Percentiles rank a stretch among this genome's conserved stretches.
phyloP scores from a whole-genome alignment of 1,140 invertebrate species.

The Cepaea nemoralis region DNA sequence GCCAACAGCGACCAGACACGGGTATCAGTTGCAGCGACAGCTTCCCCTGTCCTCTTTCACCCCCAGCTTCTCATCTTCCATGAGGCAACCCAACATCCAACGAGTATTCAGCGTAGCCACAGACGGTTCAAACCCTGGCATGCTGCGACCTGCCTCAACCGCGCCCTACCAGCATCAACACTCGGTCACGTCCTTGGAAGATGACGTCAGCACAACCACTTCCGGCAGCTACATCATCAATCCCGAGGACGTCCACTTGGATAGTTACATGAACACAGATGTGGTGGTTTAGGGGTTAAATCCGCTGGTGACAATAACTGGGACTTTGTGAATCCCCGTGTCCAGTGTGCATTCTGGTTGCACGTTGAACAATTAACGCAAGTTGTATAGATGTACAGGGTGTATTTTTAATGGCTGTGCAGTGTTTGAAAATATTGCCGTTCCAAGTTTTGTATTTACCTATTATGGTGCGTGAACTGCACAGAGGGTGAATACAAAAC shows the following conservation, averaged over 20 bases:
- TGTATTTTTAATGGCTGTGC: too few relatives aligned
- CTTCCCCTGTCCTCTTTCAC: conserved; percentile 14
- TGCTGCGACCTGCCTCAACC: conserved; percentile 14
- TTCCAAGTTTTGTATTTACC: too few relatives aligned
- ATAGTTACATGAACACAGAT: conserved; percentile 47
- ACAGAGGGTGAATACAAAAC: too few relatives aligned
- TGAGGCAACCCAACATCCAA: not conserved
- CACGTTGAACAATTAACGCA: too few relatives aligned
- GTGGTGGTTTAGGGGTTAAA: conserved; percentile 54
- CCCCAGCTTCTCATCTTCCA: not conserved
- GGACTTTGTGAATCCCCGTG: too few relatives aligned
- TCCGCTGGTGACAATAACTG: too few relatives aligned
- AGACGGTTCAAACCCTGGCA: not conserved
- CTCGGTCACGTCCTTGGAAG: conserved; percentile 41
- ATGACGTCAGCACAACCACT: conserved; percentile 58
- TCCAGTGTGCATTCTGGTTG: too few relatives aligned
- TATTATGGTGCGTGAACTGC: too few relatives aligned
- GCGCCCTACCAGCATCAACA: conserved; percentile 14
- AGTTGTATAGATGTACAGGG: too few relatives aligned
- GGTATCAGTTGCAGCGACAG: not conserved
- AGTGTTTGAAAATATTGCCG: too few relatives aligned
- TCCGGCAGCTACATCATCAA: conserved; percentile 59
- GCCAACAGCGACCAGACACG: not conserved
- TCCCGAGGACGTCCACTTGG: conserved; percentile 51
- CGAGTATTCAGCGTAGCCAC: not conserved